These are phyloP conservation scores for Papilio xuthus DNA, from an alignment of 1,140 invertebrate genomes.

Conservation along the genomic window DNA sequence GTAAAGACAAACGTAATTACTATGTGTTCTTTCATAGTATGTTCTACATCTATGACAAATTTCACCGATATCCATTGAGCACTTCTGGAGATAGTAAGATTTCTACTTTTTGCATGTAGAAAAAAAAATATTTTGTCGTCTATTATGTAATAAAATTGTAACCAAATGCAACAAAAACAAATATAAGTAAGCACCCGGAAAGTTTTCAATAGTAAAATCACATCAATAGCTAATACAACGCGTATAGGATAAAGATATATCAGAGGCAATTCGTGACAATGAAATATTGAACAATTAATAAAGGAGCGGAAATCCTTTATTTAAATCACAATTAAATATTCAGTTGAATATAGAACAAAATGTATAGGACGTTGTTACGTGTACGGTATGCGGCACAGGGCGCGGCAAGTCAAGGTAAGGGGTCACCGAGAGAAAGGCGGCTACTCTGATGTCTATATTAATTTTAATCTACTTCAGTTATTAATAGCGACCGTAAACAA, in stretches of 20 bases:
- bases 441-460: constrained; percentile 56
- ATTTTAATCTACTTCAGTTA: constrained; percentile 52
- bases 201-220: too few relatives aligned
- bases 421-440: constrained; percentile 71
- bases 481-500: constrained; percentile 38
- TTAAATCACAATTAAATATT: constrained; percentile 39
- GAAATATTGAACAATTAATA: constrained; percentile 13
- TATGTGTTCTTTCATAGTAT: too few relatives aligned
- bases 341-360: constrained; percentile 44
- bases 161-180: too few relatives aligned
- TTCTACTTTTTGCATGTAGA: too few relatives aligned
- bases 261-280: constrained; percentile 24
- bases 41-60: too few relatives aligned
- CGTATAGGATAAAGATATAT: background rate
- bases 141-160: too few relatives aligned
- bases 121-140: too few relatives aligned
- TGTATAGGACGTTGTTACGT: constrained; percentile 53
- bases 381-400: constrained; percentile 66
- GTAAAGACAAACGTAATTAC: too few relatives aligned
- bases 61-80: too few relatives aligned
- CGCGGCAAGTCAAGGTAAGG: constrained; percentile 74
- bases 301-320: constrained; percentile 35
- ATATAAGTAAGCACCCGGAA: too few relatives aligned
- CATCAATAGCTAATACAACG: too few relatives aligned
- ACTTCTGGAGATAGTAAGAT: too few relatives aligned